Evolutionary conservation across 2,113 vertebrate species (phyloP).

Genomic region (Cygnus atratus): DNA sequence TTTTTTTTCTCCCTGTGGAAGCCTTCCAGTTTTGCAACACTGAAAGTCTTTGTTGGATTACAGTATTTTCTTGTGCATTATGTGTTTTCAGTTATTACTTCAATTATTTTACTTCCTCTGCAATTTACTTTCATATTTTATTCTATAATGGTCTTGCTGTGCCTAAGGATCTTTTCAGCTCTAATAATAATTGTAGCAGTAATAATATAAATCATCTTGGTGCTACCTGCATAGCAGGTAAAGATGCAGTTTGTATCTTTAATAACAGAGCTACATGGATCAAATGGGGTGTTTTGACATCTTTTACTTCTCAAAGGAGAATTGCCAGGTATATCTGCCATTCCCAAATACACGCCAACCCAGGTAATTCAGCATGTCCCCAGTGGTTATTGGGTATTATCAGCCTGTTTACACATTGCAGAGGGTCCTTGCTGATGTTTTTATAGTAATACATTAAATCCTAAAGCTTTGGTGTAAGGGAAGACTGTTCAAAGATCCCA

Average conservation of each 20-base stretch:
- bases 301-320: not conserved
- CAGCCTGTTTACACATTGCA: not conserved
- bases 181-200: not conserved
- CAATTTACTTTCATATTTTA: not conserved
- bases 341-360: fast-evolving
- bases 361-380: not conserved
- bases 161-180: slow-evolving; percentile 18
- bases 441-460: not conserved
- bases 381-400: not conserved
- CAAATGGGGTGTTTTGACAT: not conserved
- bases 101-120: not conserved
- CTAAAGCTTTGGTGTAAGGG: not conserved
- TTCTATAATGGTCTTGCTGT: not conserved
- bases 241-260: not conserved
- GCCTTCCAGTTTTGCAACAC: not conserved
- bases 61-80: not conserved
- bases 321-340: not conserved
- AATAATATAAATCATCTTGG: not conserved
- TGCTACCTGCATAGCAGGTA: not conserved
- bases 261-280: not conserved
- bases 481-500: not conserved
- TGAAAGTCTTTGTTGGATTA: not conserved
- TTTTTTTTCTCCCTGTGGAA: not conserved
- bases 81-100: not conserved
- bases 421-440: not conserved